phyloP scores from a whole-genome alignment of 2,888 invertebrate genomes.

The Calephelis perditalis region DNA sequence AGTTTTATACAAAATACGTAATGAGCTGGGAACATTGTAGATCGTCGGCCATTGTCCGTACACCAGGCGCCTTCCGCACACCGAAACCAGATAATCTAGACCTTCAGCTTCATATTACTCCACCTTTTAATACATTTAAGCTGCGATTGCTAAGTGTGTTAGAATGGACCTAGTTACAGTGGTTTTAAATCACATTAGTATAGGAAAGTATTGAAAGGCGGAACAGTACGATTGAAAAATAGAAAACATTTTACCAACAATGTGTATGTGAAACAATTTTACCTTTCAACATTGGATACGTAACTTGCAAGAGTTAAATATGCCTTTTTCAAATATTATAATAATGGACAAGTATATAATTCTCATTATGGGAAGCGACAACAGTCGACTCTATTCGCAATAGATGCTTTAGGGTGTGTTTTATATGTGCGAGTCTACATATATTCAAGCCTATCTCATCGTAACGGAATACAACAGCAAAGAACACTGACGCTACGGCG shows the following conservation, averaged over 20 bases:
- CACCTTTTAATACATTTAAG: constrained; percentile 40
- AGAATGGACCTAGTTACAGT: constrained; percentile 39
- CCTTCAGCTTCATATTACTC: constrained; percentile 45
- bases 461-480: too few relatives aligned
- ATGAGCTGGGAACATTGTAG: constrained; percentile 69
- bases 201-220: constrained; percentile 73
- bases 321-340: too few relatives aligned
- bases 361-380: too few relatives aligned
- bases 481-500: too few relatives aligned
- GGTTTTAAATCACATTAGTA: constrained; percentile 51
- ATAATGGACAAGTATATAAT: too few relatives aligned
- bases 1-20: constrained; percentile 68
- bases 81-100: constrained; percentile 47
- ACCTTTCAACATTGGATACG: constrained; percentile 3
- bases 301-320: background rate
- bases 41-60: constrained; percentile 70
- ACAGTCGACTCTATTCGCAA: too few relatives aligned
- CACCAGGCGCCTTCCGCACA: constrained; percentile 64
- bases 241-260: constrained; percentile 53
- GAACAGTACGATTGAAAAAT: constrained; percentile 71
- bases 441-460: too few relatives aligned
- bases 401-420: too few relatives aligned
- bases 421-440: too few relatives aligned
- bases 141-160: constrained; percentile 36
- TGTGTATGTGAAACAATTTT: constrained; percentile 28